These are phyloP conservation scores for Galago senegalensis DNA, from an alignment of 2,797 vertebrate species.

Conservation along the genomic window DNA sequence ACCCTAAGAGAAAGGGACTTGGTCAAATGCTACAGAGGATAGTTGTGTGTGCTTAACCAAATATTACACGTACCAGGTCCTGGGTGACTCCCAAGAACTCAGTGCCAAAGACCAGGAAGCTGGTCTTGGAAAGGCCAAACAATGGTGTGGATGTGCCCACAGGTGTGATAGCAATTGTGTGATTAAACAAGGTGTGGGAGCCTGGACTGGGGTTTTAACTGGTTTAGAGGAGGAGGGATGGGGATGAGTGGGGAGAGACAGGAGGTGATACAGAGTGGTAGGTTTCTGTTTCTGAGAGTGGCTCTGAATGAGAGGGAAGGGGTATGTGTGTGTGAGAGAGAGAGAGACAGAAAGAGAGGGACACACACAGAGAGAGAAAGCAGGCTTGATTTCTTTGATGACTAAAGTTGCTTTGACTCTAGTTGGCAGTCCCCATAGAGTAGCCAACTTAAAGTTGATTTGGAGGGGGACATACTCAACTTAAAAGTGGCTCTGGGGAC, in stretches of 20 bases:
- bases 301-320: background rate
- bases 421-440: background rate
- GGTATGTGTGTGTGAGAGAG: background rate
- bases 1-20: conserved; percentile 7
- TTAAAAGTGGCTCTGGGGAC: background rate
- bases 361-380: background rate
- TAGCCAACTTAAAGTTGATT: conserved; percentile 1
- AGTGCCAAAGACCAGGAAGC: background rate
- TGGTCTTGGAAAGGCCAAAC: background rate
- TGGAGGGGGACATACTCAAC: background rate
- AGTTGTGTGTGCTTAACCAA: background rate
- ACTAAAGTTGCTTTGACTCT: background rate
- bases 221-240: background rate
- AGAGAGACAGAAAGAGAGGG: background rate
- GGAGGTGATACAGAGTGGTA: background rate
- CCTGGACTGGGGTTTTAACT: background rate
- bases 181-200: background rate
- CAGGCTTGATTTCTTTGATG: background rate
- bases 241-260: background rate
- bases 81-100: background rate
- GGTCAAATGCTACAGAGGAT: background rate
- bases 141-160: background rate
- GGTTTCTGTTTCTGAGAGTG: conserved; percentile 52
- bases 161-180: background rate
- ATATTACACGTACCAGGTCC: background rate